phyloP scores from a whole-genome alignment of 2,113 vertebrate species.

The Octodon degus region DNA sequence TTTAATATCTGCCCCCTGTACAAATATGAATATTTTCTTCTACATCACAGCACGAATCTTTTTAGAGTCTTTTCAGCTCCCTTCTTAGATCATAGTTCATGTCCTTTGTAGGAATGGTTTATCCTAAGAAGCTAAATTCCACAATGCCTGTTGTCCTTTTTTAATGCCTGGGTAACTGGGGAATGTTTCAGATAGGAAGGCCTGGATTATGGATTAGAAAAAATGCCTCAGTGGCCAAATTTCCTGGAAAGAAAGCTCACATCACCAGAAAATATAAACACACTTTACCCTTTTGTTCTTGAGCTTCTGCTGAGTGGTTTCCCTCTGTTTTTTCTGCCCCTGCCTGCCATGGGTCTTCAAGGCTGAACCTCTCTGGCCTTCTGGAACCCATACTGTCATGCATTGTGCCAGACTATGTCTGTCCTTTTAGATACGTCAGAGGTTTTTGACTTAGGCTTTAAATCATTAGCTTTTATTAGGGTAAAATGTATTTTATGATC shows the following conservation, averaged over 20 bases:
- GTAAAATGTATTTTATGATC: conserved; percentile 1
- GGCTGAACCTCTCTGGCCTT: neutral
- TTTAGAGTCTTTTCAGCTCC: neutral
- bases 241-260: conserved; percentile 28
- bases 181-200: neutral
- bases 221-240: neutral
- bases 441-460: conserved; percentile 17
- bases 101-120: neutral
- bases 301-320: neutral
- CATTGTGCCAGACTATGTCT: neutral
- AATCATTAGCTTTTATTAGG: conserved; percentile 32
- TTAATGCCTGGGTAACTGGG: neutral
- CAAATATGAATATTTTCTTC: neutral
- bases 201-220: neutral
- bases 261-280: neutral
- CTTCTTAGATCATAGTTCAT: neutral
- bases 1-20: neutral
- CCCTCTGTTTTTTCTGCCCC: neutral
- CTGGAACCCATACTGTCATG: neutral
- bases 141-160: neutral
- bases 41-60: neutral
- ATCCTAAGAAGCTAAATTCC: neutral
- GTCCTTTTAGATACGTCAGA: neutral
- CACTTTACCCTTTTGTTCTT: neutral
- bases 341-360: neutral